Conservation (phyloP, 2,888 invertebrate genomes). For the Conops quadrifasciatus region DNA sequence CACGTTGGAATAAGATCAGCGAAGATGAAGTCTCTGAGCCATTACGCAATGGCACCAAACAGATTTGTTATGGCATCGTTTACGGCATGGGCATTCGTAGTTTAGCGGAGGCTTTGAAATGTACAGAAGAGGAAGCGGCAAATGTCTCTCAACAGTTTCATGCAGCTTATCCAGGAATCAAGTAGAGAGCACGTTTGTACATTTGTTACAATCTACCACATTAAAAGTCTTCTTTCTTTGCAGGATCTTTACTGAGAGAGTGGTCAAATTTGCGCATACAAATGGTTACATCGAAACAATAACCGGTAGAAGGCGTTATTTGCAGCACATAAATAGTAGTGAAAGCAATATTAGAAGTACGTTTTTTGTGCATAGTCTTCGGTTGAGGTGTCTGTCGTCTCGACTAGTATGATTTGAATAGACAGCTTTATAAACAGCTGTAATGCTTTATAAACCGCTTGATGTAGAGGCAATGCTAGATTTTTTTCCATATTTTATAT, state of each 20-base stretch:
- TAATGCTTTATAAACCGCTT: too few species aligned
- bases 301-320: conserved; percentile 78
- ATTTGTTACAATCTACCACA: neutral
- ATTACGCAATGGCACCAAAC: conserved; percentile 86
- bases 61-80: conserved; percentile 95
- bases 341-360: conserved; percentile 71
- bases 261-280: conserved; percentile 72
- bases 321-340: conserved; percentile 77
- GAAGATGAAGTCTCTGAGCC: conserved; percentile 78
- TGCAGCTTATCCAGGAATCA: conserved; percentile 76
- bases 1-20: conserved; percentile 79
- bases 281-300: conserved; percentile 87
- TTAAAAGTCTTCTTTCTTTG: conserved; percentile 26
- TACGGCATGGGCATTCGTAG: conserved; percentile 94
- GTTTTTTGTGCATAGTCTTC: conserved; percentile 42
- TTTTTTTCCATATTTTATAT: too few species aligned
- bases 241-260: conserved; percentile 56
- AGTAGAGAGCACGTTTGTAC: conserved; percentile 64
- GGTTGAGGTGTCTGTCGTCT: too few species aligned
- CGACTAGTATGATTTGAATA: too few species aligned
- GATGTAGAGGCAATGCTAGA: too few species aligned
- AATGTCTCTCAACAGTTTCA: conserved; percentile 84
- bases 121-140: conserved; percentile 80
- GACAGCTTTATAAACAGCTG: too few species aligned
- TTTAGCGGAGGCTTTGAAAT: conserved; percentile 80